Conservation (phyloP, 2,888 invertebrate species). For the Drosophila buzzatii region DNA sequence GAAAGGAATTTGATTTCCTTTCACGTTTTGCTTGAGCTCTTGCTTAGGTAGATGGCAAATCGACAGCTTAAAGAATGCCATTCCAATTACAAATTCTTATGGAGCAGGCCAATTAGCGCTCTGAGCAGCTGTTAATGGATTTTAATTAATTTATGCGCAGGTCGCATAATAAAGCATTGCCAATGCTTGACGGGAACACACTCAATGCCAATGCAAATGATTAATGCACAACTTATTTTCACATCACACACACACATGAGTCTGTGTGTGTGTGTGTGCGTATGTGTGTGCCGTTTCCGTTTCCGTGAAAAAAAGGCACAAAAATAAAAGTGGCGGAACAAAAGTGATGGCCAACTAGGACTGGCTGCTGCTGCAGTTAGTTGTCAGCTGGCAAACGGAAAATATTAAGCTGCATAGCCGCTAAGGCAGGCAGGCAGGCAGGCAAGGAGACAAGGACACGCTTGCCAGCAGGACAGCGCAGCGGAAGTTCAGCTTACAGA, state of each 20-base stretch:
- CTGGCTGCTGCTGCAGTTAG: conserved; percentile 43
- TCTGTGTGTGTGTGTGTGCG: conserved; percentile 17
- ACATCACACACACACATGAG: conserved; percentile 4
- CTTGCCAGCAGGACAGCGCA: conserved; percentile 40
- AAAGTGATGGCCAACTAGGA: conserved; percentile 45
- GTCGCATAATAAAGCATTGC: background rate
- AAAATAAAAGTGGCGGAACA: conserved; percentile 33
- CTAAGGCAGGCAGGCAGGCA: conserved; percentile 41
- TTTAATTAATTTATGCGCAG: conserved; percentile 27
- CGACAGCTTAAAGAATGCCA: background rate
- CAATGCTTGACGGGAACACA: conserved; percentile 3
- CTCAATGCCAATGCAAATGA: conserved; percentile 37
- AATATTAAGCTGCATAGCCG: conserved; percentile 64
- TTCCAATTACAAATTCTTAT: background rate
- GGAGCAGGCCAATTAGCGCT: background rate
- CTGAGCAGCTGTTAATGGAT: conserved; percentile 3
- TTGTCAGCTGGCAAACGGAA: conserved; percentile 63
- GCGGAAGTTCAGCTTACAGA: conserved; percentile 52
- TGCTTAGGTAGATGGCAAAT: background rate
- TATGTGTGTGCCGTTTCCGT: conserved; percentile 61
- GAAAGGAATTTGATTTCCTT: background rate
- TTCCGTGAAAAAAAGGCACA: conserved; percentile 44
- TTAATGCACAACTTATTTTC: conserved; percentile 20
- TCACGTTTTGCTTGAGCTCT: background rate
- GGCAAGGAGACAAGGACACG: conserved; percentile 35